phyloP scores from a whole-genome alignment of 2,797 vertebrate species.

The Coregonus suidteri region DNA sequence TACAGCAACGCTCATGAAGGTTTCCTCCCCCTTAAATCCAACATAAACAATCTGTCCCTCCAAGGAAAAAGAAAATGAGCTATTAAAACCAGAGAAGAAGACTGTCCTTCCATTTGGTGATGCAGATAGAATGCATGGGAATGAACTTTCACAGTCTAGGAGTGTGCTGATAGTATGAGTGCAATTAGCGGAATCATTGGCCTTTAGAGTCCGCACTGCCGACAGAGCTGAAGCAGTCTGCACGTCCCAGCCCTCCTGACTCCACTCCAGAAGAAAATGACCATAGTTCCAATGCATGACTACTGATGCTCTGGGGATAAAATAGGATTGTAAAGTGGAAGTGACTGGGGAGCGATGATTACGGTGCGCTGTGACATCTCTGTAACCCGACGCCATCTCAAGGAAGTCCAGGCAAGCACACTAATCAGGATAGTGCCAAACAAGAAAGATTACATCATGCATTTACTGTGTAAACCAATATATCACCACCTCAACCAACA shows the following conservation, averaged over 20 bases:
- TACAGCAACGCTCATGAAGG: neutral
- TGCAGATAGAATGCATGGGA: neutral
- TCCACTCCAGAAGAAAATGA: neutral
- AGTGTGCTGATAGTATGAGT: neutral
- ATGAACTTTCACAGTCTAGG: neutral
- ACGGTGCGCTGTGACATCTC: neutral
- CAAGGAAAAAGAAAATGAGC: neutral
- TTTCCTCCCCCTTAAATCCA: neutral
- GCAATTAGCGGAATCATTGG: conserved; percentile 4
- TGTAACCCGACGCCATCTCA: neutral
- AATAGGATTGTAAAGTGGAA: neutral
- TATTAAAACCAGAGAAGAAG: neutral
- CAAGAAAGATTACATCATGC: conserved; percentile 54
- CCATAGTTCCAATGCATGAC: neutral
- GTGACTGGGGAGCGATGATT: neutral
- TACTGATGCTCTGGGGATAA: neutral
- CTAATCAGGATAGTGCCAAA: conserved; percentile 60
- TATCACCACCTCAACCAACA: conserved; percentile 34
- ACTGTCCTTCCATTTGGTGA: neutral
- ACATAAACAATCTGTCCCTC: neutral
- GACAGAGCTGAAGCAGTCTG: conserved; percentile 3
- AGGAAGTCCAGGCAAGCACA: conserved; percentile 21
- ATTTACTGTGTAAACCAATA: conserved; percentile 49
- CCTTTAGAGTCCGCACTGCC: neutral
- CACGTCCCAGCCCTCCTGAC: conserved; percentile 1